A percentile compares a stretch with the other conserved stretches of the same genome.
phyloP scores from a whole-genome alignment of 2,888 invertebrate genomes.

The Sinelater perroti region DNA sequence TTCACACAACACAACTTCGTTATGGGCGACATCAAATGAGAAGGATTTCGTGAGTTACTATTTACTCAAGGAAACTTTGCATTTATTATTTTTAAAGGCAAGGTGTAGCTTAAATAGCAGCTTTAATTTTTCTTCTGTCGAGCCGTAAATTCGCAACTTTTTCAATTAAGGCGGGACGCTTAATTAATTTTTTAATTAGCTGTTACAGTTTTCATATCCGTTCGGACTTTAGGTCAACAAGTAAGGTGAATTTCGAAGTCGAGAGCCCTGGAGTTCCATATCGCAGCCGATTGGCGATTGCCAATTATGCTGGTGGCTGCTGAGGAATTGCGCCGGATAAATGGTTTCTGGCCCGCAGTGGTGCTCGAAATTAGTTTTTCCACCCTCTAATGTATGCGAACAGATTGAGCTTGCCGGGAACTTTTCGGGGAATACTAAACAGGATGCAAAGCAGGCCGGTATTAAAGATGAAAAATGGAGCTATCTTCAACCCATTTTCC shows the following conservation, averaged over 20 bases:
- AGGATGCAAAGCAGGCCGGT: too few species aligned
- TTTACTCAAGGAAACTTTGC: too few species aligned
- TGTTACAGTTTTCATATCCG: background rate
- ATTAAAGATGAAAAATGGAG: too few species aligned
- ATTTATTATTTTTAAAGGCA: too few species aligned
- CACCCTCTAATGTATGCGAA: background rate
- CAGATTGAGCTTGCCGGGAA: background rate
- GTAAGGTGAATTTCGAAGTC: background rate
- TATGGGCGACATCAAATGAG: too few species aligned
- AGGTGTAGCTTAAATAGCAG: too few species aligned
- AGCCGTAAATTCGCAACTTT: slow-evolving; percentile 5
- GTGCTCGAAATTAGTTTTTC: background rate
- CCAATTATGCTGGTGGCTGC: slow-evolving; percentile 42
- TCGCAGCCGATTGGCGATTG: slow-evolving; percentile 45
- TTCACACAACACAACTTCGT: too few species aligned
- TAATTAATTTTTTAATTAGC: slow-evolving; percentile 15
- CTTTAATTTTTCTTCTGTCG: too few species aligned
- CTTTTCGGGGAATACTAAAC: too few species aligned
- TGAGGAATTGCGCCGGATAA: background rate
- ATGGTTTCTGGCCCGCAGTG: background rate
- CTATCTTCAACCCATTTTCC: too few species aligned
- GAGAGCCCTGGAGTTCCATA: too few species aligned
- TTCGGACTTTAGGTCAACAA: background rate
- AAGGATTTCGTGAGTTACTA: too few species aligned
- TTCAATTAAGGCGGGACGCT: slow-evolving; percentile 8